These are phyloP conservation scores for Neosilurus hyrtlii DNA, from an alignment of 2,797 vertebrate species.

Conservation along the genomic window DNA sequence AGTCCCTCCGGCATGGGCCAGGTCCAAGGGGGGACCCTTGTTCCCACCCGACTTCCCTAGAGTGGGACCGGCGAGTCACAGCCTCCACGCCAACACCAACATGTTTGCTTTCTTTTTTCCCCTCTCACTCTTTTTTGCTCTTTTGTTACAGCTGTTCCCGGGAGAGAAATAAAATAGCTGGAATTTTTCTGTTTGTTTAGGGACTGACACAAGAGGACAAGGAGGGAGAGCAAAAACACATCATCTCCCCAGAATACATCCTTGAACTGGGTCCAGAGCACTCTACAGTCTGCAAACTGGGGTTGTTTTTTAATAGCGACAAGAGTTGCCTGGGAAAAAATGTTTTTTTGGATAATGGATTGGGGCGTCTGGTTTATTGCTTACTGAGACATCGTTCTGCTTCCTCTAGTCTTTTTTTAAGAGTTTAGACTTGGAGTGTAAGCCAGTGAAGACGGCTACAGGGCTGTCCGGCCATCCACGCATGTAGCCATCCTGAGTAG, in stretches of 20 bases:
- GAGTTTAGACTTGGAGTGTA: slow-evolving; percentile 29
- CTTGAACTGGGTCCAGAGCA: slow-evolving; percentile 72
- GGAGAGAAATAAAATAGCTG: slow-evolving; percentile 75
- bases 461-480: slow-evolving; percentile 4
- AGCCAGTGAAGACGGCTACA: slow-evolving; percentile 2
- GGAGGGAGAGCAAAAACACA: slow-evolving; percentile 51
- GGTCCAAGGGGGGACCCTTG: slow-evolving; percentile 47
- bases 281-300: slow-evolving; percentile 55
- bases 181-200: slow-evolving; percentile 72
- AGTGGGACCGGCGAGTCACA: slow-evolving; percentile 50
- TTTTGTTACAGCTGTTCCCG: slow-evolving; percentile 75
- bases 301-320: slow-evolving; percentile 53
- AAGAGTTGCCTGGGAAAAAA: slow-evolving; percentile 75
- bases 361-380: slow-evolving; percentile 65
- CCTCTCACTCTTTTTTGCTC: slow-evolving; percentile 62
- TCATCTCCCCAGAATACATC: slow-evolving; percentile 75
- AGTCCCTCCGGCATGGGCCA: slow-evolving; percentile 46
- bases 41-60: slow-evolving; percentile 50
- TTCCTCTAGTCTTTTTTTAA: slow-evolving; percentile 32
- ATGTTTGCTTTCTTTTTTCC: slow-evolving; percentile 69
- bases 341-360: slow-evolving; percentile 51
- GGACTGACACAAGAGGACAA: slow-evolving; percentile 65
- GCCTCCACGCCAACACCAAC: slow-evolving; percentile 72
- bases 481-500: background rate
- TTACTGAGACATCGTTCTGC: slow-evolving; percentile 48